Conservation (phyloP, 2,113 vertebrate genomes). For the Phasianus colchicus region DNA sequence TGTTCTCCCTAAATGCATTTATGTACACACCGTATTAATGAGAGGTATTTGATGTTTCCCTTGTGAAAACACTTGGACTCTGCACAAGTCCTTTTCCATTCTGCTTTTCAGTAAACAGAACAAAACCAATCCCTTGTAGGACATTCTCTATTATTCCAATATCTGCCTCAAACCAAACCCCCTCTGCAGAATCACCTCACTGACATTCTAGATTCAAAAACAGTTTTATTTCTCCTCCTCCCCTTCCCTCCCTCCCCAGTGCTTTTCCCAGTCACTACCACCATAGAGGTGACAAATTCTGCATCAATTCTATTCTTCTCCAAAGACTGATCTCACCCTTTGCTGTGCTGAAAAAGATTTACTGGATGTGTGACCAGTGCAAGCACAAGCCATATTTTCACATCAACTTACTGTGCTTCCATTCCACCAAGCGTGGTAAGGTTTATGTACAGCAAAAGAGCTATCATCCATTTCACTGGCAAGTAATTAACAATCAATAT, state of each 20-base stretch:
- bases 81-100: not conserved
- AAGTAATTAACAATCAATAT: not conserved
- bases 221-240: not conserved
- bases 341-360: not conserved
- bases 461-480: not conserved
- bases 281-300: not conserved
- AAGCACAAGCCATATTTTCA: not conserved
- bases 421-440: not conserved
- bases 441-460: not conserved
- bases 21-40: not conserved
- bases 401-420: not conserved
- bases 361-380: not conserved
- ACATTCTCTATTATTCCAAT: not conserved
- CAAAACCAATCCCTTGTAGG: not conserved
- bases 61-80: not conserved
- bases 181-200: not conserved
- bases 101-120: not conserved
- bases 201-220: too few species aligned
- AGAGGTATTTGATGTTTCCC: not conserved
- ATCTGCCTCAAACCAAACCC: not conserved
- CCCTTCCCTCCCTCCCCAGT: not conserved
- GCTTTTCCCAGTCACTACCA: not conserved
- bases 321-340: not conserved
- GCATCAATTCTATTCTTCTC: not conserved
- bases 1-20: not conserved